Percentiles rank a stretch among this genome's conserved stretches.
Conservation (phyloP, 1,140 invertebrate species). For the Himalopsyche phryganea region DNA sequence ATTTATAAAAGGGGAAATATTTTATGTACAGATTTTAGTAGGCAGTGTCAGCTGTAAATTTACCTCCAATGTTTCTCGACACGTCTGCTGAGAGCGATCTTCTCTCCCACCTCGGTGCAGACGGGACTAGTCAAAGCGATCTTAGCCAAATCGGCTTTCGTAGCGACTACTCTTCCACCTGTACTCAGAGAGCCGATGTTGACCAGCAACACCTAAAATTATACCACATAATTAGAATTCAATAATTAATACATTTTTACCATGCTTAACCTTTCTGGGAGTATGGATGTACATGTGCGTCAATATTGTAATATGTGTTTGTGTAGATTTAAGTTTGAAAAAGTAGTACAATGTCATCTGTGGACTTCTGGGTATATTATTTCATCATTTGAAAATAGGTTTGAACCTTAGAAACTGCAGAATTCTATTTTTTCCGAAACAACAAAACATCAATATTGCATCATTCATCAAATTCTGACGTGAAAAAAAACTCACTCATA, state of each 20-base stretch:
- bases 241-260: neutral
- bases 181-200: conserved; percentile 99
- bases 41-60: conserved; percentile 18
- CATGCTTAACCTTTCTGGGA: neutral
- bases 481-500: too few relatives aligned
- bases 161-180: conserved; percentile 92
- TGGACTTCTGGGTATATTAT: too few relatives aligned
- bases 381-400: too few relatives aligned
- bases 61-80: conserved; percentile 99
- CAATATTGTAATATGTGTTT: too few relatives aligned
- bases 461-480: too few relatives aligned
- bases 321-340: too few relatives aligned
- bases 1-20: neutral
- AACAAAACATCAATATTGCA: too few relatives aligned
- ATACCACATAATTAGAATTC: conserved; percentile 1
- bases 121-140: conserved; percentile 96
- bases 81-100: conserved; percentile 95
- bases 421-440: too few relatives aligned
- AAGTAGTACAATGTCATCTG: too few relatives aligned
- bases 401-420: too few relatives aligned
- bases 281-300: too few relatives aligned
- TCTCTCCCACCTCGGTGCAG: conserved; percentile 97
- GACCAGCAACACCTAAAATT: conserved; percentile 77
- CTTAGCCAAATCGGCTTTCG: conserved; percentile 96
- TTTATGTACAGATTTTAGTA: too few relatives aligned